Evolutionary conservation across 2,797 vertebrate species (phyloP), one percentile per base, ranked within the genome.

Genomic region (Rhinogobio ventralis): DNA sequence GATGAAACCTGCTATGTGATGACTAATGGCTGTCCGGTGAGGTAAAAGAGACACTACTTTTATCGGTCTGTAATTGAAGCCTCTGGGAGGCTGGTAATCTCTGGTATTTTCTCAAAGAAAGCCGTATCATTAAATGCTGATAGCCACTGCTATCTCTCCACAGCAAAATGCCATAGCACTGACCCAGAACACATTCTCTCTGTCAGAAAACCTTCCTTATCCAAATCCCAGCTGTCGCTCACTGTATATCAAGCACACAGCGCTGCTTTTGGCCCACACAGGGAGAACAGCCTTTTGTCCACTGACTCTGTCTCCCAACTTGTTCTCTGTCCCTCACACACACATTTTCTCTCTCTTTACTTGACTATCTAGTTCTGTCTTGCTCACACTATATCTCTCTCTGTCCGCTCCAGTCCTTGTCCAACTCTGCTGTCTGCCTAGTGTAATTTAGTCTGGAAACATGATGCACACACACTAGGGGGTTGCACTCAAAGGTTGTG

Each of bases 171-270:
- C 89, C 85, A 89, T 78, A 76, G 81, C 82, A 76, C 86, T 88
- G 89, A 90, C 88, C 89, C 88, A 79, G 89, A 85, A 89, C 89
- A 89, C 88, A 89, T 86, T 88, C 88, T 81, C 86, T 86, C 77
- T 86, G 86, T 90, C 86, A 88, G 73, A 88, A 89, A 88, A 69
- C 86, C 84, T 85, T 88, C 81, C 87, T 89, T 86, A 88, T 90
- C 88, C 89, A 88, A 89, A 88, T 88, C 89, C 86, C 89, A 90
- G 89, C 86, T 82, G 87, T 88, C 82, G 79, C 83, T 72, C 71
- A 87, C 83, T 87, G 89, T 86, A 84, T 87, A 74, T 73, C 77
- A 51, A 81, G 81, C 85, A 84, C 89, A 83, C 87, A 78, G 85
- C 77, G 81, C 81, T 85, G 84, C 75, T 72, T 84, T 81, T 69